Base-by-base conservation (phyloP, 2,113 vertebrate genomes). In the Saguinus imperator region DNA sequence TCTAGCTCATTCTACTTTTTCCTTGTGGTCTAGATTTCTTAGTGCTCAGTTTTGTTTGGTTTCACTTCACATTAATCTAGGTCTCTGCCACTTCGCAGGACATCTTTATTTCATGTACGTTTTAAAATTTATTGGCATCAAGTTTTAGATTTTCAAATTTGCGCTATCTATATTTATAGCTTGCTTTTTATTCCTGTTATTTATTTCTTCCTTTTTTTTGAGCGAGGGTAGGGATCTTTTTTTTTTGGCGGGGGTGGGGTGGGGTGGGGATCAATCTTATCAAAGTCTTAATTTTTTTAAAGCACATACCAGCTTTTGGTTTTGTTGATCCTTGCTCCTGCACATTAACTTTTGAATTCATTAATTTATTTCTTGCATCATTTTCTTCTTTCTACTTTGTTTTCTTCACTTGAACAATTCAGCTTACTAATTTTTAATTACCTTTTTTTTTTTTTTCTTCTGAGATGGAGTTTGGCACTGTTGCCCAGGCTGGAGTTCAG, bases 291-390 rank as follows among this genome's bases (percentile, higher is more conserved):
- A 18, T 40, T 7, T 32, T 64, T 35, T 81, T n/a, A 10, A 84
- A 95, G 40, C 77, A 13, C 23, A 82, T 58, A 85, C 40, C 14
- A 76, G 13, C 58, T 82, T 94, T 94, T 86, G 29, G 57, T 86
- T 96, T 94, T 76, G 23, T 52, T 40, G 50, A 45, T 77, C n/a
- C n/a, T 93, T 77, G 43, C 35, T 29, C 1, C 25, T 68, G 12
- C 23, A 21, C 52, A 32, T 89, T 86, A 40, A 32, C 43, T 90
- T 96, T 89, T 70, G 20, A 70, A 77, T 87, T 92, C 29, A 89
- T 97, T 73, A 92, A 75, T 84, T 92, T 86, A 68, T 82, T 89
- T 79, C 32, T 87, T 85, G 61, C 13, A 70, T 45, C 16, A 57
- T 80, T 70, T 76, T 48, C 32, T 83, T 93, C 45, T 90, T 35